Evolutionary conservation across 2,888 invertebrate genomes (phyloP), one percentile per base, ranked within the genome.

Genomic region (Ernsta delagoae): DNA sequence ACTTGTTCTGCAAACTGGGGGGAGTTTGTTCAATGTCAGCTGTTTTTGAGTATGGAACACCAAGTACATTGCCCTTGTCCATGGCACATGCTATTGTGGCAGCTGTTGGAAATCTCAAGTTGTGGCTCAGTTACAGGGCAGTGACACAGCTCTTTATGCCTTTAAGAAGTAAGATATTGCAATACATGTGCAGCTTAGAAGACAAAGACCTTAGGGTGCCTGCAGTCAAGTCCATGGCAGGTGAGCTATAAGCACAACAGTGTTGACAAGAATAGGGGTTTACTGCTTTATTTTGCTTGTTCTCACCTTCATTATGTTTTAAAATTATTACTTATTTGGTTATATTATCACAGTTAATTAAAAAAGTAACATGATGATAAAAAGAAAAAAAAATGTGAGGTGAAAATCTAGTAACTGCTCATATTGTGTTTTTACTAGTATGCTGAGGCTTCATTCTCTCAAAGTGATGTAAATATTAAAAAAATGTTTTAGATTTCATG

Each of bases 81-180:
- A 96, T 98, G 85, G 98, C 98, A 11, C 98, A 98, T 94, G 96
- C 98, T 53, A 97, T 98, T 88, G 97, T 98, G 76, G 97, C 97
- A 72, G 96, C 98, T 76, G 97, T 98, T 71, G 98, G 98, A 70
- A 98, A 98, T 94, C 94, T 98, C 66, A 98, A 98, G 84, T 92
- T 98, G 45, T 98, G 98, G 98, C 95, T 98, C 78, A 98, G 98
- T 90, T 98, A 97, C 82, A 96, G 97, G 80, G 97, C 98, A 74
- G 97, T 98, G 73, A 96, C 98, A 75, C 97, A 98, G 83, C 94
- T 97, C 74, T 97, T 98, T 83, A 96, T 98, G 85, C 98, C 98
- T 16, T 90, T 98, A 74, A 95, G 98, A 71, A 96, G 97, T 74
- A 96, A 97, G 80, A 98, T 98, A 72, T 94, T 99, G 78, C 95